A percentile compares a stretch with the other conserved stretches of the same genome.
These are phyloP conservation scores for Otis tarda DNA, from an alignment of 2,113 vertebrate species.

Conservation along the genomic window DNA sequence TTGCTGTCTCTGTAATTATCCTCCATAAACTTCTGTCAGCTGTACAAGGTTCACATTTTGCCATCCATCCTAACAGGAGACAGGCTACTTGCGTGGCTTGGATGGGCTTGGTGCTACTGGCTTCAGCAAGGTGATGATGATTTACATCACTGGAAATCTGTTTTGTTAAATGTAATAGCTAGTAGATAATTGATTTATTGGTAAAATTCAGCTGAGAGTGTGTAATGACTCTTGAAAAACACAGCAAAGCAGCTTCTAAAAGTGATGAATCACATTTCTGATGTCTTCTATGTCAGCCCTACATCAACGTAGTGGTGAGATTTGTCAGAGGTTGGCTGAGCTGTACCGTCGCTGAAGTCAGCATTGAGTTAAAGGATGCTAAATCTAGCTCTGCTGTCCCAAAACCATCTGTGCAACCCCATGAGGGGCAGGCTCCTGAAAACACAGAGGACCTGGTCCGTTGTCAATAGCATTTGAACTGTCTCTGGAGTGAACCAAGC, in stretches of 20 bases:
- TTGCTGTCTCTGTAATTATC: background rate
- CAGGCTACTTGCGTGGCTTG: background rate
- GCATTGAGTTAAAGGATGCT: background rate
- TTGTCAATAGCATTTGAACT: background rate
- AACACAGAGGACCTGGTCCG: background rate
- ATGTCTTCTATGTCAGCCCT: background rate
- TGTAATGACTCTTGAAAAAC: background rate
- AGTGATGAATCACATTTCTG: constrained; percentile 5
- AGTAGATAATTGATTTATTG: constrained; percentile 13
- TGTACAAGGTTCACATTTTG: background rate
- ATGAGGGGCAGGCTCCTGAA: accelerated
- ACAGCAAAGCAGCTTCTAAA: background rate
- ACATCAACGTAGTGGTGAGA: background rate
- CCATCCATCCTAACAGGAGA: background rate
- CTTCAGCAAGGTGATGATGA: background rate
- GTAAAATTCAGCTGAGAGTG: background rate
- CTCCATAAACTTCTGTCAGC: constrained; percentile 6
- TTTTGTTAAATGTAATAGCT: background rate
- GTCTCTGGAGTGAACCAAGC: background rate
- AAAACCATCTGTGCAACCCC: background rate
- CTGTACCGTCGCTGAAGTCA: background rate
- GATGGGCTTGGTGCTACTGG: background rate
- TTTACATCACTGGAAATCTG: background rate
- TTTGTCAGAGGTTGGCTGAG: background rate
- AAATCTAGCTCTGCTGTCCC: background rate